These are phyloP conservation scores for Halictus quadricinctus DNA, from an alignment of 2,888 invertebrate genomes.

Conservation along the genomic window DNA sequence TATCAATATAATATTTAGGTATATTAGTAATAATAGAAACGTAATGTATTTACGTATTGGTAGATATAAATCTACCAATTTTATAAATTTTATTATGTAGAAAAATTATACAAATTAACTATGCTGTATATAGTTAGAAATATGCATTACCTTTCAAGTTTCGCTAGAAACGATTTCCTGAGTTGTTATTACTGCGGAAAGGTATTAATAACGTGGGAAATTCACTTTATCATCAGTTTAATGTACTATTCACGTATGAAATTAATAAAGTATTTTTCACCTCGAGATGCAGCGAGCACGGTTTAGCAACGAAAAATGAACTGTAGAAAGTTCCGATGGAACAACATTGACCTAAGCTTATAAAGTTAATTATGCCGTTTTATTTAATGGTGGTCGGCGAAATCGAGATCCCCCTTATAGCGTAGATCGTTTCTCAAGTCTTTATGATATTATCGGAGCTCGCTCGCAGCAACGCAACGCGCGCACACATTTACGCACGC, in stretches of 20 bases:
- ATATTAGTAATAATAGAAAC: background rate
- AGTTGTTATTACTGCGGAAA: background rate
- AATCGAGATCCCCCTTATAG: slow-evolving; percentile 45
- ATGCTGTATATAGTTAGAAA: background rate
- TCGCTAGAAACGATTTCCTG: too few species aligned
- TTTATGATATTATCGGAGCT: slow-evolving; percentile 57
- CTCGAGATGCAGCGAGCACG: background rate
- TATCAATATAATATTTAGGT: background rate
- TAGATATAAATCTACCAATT: background rate
- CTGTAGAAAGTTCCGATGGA: slow-evolving; percentile 3
- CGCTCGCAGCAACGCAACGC: slow-evolving; percentile 32
- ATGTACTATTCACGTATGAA: background rate
- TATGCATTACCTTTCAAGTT: background rate
- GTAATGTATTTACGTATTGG: too few species aligned
- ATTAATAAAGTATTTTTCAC: background rate
- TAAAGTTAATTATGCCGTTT: slow-evolving; percentile 48
- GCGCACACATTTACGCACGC: slow-evolving; percentile 18
- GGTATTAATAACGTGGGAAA: background rate
- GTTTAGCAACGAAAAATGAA: background rate
- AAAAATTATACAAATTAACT: background rate
- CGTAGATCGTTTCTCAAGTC: slow-evolving; percentile 58
- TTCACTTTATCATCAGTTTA: background rate
- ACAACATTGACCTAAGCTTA: slow-evolving; percentile 55
- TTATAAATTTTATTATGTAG: background rate
- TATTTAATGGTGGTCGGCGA: slow-evolving; percentile 47